Evolutionary conservation across 2,113 vertebrate genomes (phyloP), one percentile per base, ranked within the genome.

Genomic region (Lepus timidus): DNA sequence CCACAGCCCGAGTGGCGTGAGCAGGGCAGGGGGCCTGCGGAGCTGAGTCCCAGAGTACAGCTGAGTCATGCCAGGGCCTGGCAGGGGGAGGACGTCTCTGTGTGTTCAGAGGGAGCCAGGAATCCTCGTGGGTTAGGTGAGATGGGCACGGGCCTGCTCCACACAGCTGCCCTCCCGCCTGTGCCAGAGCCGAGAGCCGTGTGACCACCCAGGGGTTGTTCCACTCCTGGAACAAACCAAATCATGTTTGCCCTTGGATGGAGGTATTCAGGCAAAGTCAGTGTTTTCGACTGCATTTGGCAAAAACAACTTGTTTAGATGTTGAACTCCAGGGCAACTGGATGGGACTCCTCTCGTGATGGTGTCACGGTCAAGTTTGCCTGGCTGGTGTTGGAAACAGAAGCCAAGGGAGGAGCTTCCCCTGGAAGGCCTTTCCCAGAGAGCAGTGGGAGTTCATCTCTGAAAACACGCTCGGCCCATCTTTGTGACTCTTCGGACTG

Each of bases 1-100:
- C 67, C 83, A 84, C 89, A 91, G 88, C 95, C 88, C 49, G 0
- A 0, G 6, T 90, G 95, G 67, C 83, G 81, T 62, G 70, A 89
- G 79, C 12, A 39, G 78, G 83, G 62, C 55, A 81, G 31, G 55
- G 55, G n/a, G 12, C 55, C 81, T 73, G 62, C 58, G 31, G 11
- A 87, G 90, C 68, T 76, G 95, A 95, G 82, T 71, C 68, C 65
- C n/a, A 14, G 6, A 16, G 25, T 61, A 71, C 29, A 64, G 10
- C 91, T 81, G 70, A 74, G 65, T 83, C 75, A 44, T 33, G 0
- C 0, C 4, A 55, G 5, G 13, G 9, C 55, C 64, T 93, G 55
- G 65, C n/a, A 81, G 71, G 71, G 58, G 19, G 67, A 78, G 29
- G 62, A 44, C 23, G 75, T 68, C 49, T 88, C 31, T 44, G 62